phyloP scores from a whole-genome alignment of 2,888 invertebrate genomes.

The Callinectes sapidus region DNA sequence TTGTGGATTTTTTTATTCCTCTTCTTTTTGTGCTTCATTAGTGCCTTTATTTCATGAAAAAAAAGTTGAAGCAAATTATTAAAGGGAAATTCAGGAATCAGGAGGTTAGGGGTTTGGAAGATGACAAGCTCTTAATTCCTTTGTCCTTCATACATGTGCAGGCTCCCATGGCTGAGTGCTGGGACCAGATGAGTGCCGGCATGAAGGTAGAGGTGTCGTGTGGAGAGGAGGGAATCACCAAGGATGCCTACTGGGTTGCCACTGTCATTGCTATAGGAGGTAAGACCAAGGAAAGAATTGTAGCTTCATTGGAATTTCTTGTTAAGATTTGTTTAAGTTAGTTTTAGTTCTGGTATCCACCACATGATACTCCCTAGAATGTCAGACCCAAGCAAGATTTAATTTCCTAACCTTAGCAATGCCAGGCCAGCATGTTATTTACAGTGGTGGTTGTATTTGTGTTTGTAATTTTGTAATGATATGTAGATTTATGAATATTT shows the following conservation, averaged over 20 bases:
- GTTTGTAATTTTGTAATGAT: neutral
- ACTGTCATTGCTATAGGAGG: constrained; percentile 93
- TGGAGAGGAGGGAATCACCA: constrained; percentile 63
- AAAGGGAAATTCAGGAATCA: neutral
- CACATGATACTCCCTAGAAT: too few relatives aligned
- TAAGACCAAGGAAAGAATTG: neutral
- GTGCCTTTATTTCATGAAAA: too few relatives aligned
- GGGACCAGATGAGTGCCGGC: constrained; percentile 91
- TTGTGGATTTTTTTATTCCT: neutral
- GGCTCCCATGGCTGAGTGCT: constrained; percentile 91
- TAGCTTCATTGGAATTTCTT: neutral
- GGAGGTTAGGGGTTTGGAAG: neutral
- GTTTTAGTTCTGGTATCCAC: too few relatives aligned
- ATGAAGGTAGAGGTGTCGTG: constrained; percentile 82
- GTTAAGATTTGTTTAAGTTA: neutral
- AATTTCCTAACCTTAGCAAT: too few relatives aligned
- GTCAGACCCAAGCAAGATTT: too few relatives aligned
- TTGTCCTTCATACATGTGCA: constrained; percentile 73
- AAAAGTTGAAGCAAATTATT: neutral
- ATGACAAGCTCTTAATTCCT: neutral
- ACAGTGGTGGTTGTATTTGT: neutral
- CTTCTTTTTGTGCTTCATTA: neutral
- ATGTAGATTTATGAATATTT: neutral
- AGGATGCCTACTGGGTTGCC: constrained; percentile 96
- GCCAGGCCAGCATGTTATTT: too few relatives aligned